Conservation (phyloP, 2,888 invertebrate genomes). For the Sceliomorpha sp. region DNA sequence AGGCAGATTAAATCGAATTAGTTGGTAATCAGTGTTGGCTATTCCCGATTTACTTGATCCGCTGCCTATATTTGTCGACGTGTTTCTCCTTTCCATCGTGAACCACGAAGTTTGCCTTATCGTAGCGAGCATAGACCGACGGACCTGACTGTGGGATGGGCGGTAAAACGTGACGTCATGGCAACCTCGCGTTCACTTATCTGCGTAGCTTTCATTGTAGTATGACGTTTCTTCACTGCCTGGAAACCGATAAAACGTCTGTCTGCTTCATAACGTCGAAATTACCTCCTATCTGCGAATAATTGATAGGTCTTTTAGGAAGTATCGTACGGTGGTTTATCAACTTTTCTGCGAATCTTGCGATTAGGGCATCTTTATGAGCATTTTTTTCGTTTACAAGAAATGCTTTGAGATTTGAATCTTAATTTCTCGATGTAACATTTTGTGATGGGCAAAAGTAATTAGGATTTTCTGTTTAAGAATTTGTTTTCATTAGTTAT, state of each 20-base stretch:
- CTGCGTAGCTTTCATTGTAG: constrained; percentile 46
- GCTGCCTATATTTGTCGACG: constrained; percentile 38
- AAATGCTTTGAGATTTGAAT: too few relatives aligned
- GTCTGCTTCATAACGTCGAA: constrained; percentile 35
- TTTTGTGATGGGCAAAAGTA: too few relatives aligned
- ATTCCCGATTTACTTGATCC: constrained; percentile 47
- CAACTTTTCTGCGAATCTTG: too few relatives aligned
- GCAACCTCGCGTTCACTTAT: constrained; percentile 40
- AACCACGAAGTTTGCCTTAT: constrained; percentile 47
- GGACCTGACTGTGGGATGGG: constrained; percentile 35
- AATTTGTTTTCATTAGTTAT: too few relatives aligned
- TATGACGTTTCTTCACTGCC: constrained; percentile 32
- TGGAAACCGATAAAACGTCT: constrained; percentile 41
- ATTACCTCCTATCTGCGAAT: constrained; percentile 24
- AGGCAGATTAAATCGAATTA: constrained; percentile 48
- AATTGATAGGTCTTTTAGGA: constrained; percentile 31
- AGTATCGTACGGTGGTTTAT: constrained; percentile 18
- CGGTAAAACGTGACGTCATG: constrained; percentile 43
- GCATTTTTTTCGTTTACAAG: too few relatives aligned
- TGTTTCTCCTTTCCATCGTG: constrained; percentile 38
- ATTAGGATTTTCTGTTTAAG: too few relatives aligned
- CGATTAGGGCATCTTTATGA: too few relatives aligned
- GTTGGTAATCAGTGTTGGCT: constrained; percentile 42
- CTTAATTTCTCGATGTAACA: too few relatives aligned
- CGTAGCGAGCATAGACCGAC: constrained; percentile 36